A percentile compares a stretch with the other conserved stretches of the same genome.
Conservation (phyloP, 1,140 invertebrate species). For the Paraescarpia echinospica region DNA sequence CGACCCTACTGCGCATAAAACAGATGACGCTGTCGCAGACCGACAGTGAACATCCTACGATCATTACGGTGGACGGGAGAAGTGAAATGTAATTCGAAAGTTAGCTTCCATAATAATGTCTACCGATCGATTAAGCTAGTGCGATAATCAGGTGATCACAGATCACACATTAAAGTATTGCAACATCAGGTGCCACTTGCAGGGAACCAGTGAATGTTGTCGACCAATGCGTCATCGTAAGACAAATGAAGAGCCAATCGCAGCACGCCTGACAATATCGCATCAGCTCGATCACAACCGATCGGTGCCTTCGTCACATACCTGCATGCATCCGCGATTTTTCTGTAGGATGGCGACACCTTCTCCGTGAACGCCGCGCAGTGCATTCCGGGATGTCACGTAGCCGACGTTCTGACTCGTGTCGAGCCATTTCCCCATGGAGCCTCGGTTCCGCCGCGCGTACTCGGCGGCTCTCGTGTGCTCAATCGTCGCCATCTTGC, state of each 20-base stretch:
- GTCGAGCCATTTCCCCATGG: conserved; percentile 25
- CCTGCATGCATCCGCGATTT: conserved; percentile 16
- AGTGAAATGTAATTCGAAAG: too few species aligned
- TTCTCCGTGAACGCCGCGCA: not conserved
- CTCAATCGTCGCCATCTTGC: conserved; percentile 5
- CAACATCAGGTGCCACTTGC: not conserved
- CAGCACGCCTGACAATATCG: not conserved
- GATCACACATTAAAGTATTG: too few species aligned
- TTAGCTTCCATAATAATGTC: too few species aligned
- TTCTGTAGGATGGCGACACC: conserved; percentile 15
- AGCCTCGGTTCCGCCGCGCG: conserved; percentile 14
- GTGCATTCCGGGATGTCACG: not conserved
- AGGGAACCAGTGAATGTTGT: not conserved
- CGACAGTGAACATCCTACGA: too few species aligned
- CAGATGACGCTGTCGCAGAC: too few species aligned
- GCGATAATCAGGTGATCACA: not conserved
- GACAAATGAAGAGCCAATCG: not conserved
- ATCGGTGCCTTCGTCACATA: not conserved
- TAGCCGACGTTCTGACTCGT: conserved; percentile 37
- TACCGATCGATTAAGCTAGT: too few species aligned
- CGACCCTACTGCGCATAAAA: too few species aligned
- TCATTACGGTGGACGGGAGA: too few species aligned
- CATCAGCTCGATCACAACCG: not conserved
- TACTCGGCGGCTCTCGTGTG: conserved; percentile 10
- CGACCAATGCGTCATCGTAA: not conserved